Conservation (phyloP, 2,113 vertebrate species). For the Madoqua kirkii region DNA sequence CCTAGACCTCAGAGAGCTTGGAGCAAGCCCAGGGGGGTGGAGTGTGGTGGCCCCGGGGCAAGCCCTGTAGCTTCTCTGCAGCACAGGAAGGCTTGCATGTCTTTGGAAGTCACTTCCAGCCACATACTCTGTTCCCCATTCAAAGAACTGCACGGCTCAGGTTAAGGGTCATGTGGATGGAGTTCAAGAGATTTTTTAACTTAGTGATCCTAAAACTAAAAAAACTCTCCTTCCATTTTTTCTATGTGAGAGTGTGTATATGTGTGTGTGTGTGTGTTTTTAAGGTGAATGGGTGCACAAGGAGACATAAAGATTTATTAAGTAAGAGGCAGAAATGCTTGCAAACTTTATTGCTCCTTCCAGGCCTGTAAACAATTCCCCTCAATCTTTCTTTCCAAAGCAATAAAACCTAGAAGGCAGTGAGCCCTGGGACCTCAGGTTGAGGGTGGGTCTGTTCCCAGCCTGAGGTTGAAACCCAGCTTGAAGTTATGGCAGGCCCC, state of each 20-base stretch:
- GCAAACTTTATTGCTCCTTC: slow-evolving; percentile 78
- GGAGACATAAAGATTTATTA: slow-evolving; percentile 79
- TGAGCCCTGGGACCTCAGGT: slow-evolving; percentile 66
- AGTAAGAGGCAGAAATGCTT: slow-evolving; percentile 79
- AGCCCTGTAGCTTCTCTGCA: not conserved
- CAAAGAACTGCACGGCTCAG: accelerated
- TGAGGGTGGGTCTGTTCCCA: slow-evolving; percentile 55
- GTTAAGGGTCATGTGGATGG: slow-evolving; percentile 25
- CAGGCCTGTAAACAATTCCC: slow-evolving; percentile 77
- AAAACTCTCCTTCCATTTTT: slow-evolving; percentile 27
- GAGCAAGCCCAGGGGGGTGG: not conserved
- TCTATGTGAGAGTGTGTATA: not conserved
- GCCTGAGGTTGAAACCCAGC: slow-evolving; percentile 6
- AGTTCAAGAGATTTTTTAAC: slow-evolving; percentile 69
- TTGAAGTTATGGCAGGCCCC: not conserved
- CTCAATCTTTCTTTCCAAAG: slow-evolving; percentile 72
- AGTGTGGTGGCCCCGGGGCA: accelerated
- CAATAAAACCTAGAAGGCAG: slow-evolving; percentile 78
- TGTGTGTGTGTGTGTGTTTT: not conserved
- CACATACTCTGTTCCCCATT: not conserved
- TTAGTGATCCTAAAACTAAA: slow-evolving; percentile 52
- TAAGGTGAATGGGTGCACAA: slow-evolving; percentile 66
- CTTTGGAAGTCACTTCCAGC: not conserved
- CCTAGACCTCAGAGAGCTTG: not conserved
- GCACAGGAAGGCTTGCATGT: not conserved